phyloP scores from a whole-genome alignment of 2,113 vertebrate species.

The Carassius carassius region DNA sequence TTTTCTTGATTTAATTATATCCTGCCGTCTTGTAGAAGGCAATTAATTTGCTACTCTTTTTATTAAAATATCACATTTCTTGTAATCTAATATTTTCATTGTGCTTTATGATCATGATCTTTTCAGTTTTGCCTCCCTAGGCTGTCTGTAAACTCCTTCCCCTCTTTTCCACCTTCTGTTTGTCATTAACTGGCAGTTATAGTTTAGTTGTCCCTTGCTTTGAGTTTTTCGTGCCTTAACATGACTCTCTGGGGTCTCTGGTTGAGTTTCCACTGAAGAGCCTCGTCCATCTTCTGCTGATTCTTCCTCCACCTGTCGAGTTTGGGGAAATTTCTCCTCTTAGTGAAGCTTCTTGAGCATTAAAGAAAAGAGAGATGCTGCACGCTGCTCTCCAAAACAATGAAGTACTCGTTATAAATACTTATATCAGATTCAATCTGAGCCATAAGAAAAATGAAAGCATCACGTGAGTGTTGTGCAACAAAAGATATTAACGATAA shows the following conservation, averaged over 20 bases:
- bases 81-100: not conserved
- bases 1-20: too few species aligned
- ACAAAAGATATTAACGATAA: too few species aligned
- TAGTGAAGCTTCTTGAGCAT: not conserved
- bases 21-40: too few species aligned
- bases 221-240: constrained; percentile 22
- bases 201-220: constrained; percentile 50
- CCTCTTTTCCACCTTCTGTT: constrained; percentile 56
- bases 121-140: not conserved
- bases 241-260: constrained; percentile 42
- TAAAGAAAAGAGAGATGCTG: not conserved
- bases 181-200: constrained; percentile 60
- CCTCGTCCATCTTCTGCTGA: constrained; percentile 42
- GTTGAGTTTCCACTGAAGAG: constrained; percentile 40
- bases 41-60: not conserved
- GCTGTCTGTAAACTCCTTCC: constrained; percentile 29
- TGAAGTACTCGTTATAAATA: not conserved
- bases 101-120: not conserved
- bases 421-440: not conserved
- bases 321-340: not conserved
- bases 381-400: not conserved
- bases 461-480: not conserved
- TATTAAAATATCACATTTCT: not conserved
- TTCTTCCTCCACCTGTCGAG: constrained; percentile 8
- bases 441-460: not conserved